Evolutionary conservation across 2,888 invertebrate genomes (phyloP).

Genomic region (Diachrysia chrysitis): DNA sequence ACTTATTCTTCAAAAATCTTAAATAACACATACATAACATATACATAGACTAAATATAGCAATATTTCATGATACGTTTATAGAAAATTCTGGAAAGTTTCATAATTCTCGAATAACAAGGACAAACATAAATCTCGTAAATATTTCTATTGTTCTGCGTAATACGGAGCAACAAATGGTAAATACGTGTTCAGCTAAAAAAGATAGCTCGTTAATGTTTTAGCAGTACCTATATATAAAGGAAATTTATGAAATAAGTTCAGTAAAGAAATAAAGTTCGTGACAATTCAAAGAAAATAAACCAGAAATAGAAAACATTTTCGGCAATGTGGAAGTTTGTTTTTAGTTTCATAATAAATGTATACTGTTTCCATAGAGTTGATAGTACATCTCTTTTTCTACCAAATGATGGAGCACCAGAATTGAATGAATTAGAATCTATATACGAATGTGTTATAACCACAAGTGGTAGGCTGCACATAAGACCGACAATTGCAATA

Average conservation of each 20-base stretch:
- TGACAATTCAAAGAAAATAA: neutral
- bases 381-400: neutral
- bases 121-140: neutral
- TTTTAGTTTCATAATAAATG: slow-evolving; percentile 14
- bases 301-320: neutral
- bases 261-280: neutral
- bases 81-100: neutral
- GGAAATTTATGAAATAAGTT: neutral
- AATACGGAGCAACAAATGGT: neutral
- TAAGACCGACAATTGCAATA: slow-evolving; percentile 56
- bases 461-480: slow-evolving; percentile 46
- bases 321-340: slow-evolving; percentile 29
- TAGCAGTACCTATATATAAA: neutral
- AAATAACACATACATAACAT: too few species aligned
- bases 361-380: neutral
- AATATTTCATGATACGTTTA: neutral
- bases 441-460: slow-evolving; percentile 55
- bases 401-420: neutral
- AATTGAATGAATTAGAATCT: slow-evolving; percentile 25
- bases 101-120: slow-evolving; percentile 1
- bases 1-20: too few species aligned
- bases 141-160: neutral
- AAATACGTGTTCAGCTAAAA: neutral
- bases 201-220: neutral
- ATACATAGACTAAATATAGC: neutral